These are phyloP conservation scores for Odontocolon sp. DNA, from an alignment of 2,888 invertebrate species.

Conservation along the genomic window DNA sequence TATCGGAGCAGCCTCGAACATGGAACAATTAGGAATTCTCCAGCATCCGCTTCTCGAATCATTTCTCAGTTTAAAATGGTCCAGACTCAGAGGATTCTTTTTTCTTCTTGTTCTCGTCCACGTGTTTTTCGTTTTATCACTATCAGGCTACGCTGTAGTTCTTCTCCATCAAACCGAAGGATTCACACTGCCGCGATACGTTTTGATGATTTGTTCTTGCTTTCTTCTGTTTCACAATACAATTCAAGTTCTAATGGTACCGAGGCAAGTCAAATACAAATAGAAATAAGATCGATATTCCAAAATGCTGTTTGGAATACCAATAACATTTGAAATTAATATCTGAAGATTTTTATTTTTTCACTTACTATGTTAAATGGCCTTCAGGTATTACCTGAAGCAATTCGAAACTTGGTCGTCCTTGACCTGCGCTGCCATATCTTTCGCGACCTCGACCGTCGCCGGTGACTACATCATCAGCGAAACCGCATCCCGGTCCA, in stretches of 20 bases:
- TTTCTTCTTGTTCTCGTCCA: conserved; percentile 79
- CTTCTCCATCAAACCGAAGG: conserved; percentile 58
- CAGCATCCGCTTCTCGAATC: conserved; percentile 81
- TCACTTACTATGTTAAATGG: not conserved
- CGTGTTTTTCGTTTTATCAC: conserved; percentile 78
- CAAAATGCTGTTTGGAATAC: no score
- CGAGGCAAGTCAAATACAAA: conserved; percentile 63
- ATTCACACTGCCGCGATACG: conserved; percentile 66
- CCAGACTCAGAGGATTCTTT: conserved; percentile 81
- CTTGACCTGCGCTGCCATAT: conserved; percentile 75
- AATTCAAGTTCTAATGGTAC: conserved; percentile 74
- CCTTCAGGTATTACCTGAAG: conserved; percentile 74
- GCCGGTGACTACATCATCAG: conserved; percentile 51
- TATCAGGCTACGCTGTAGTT: conserved; percentile 76
- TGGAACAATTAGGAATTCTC: conserved; percentile 79
- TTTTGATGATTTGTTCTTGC: conserved; percentile 69
- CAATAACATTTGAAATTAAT: no score
- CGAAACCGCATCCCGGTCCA: conserved; percentile 8
- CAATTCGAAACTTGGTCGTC: conserved; percentile 81
- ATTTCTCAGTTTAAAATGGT: conserved; percentile 82
- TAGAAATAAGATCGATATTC: not conserved
- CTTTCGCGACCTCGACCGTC: conserved; percentile 72
- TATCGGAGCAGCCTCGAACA: conserved; percentile 77
- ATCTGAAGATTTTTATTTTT: not conserved
- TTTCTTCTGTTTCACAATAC: conserved; percentile 62